phyloP scores from a whole-genome alignment of 2,113 vertebrate species.

The Cygnus atratus region DNA sequence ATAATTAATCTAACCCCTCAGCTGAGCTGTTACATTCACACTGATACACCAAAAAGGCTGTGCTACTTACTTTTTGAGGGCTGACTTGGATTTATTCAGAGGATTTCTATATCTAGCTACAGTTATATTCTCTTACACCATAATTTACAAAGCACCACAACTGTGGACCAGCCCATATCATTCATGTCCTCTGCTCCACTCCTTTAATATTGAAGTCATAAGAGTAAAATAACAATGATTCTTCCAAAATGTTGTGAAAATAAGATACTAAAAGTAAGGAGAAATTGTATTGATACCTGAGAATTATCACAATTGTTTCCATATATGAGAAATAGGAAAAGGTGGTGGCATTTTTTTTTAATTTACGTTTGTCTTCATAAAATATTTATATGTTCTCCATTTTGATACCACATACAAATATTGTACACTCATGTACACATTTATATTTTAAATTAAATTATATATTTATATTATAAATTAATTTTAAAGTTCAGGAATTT shows the following conservation, averaged over 20 bases:
- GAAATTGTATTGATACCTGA: background rate
- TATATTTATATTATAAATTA: background rate
- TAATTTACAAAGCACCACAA: background rate
- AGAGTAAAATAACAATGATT: background rate
- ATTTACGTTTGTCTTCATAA: background rate
- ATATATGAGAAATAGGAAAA: background rate
- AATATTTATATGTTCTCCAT: background rate
- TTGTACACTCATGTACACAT: background rate
- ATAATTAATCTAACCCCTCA: background rate
- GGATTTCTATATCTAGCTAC: background rate
- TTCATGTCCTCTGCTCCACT: accelerated
- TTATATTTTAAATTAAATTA: background rate
- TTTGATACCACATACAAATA: background rate
- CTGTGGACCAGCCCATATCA: background rate
- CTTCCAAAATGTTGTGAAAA: background rate
- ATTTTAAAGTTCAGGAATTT: background rate
- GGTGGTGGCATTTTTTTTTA: background rate
- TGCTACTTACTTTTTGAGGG: background rate
- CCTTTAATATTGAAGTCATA: background rate
- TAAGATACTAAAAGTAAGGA: background rate
- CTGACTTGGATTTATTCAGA: background rate
- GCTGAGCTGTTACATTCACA: background rate
- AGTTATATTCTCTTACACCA: background rate
- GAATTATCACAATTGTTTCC: background rate
- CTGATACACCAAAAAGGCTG: background rate